Conservation (phyloP, 2,797 vertebrate genomes). For the Brotula barbata region DNA sequence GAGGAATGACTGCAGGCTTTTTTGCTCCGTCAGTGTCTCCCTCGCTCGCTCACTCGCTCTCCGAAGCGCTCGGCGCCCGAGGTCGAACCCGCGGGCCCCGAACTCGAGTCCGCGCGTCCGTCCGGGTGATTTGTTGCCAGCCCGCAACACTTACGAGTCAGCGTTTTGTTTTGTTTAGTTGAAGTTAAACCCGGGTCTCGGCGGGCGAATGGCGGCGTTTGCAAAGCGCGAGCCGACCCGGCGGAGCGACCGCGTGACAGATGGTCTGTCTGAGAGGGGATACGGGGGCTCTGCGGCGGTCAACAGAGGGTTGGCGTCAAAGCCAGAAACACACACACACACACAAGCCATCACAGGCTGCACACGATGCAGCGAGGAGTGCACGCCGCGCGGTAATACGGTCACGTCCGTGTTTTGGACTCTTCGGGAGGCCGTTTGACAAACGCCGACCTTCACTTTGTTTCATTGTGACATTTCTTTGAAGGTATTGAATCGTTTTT, state of each 20-base stretch:
- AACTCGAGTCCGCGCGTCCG: no score
- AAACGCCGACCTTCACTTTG: conserved; percentile 34
- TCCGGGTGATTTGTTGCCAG: not conserved
- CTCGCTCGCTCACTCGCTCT: conserved; percentile 15
- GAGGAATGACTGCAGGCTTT: conserved; percentile 76
- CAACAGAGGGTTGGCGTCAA: conserved; percentile 50
- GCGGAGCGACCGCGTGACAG: conserved; percentile 51
- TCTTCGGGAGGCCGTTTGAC: conserved; percentile 3
- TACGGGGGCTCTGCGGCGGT: conserved; percentile 42
- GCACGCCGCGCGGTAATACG: not conserved
- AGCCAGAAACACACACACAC: conserved; percentile 15
- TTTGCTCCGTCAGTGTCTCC: conserved; percentile 48
- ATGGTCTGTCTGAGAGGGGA: conserved; percentile 62
- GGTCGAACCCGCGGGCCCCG: no score
- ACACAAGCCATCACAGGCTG: not conserved
- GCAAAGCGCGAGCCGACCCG: conserved; percentile 52
- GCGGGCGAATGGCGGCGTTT: conserved; percentile 39
- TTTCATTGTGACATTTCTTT: conserved; percentile 37
- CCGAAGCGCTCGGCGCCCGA: conserved; percentile 23
- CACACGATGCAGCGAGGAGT: not conserved
- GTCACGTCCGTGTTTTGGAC: conserved; percentile 6
- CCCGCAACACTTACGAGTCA: conserved; percentile 29
- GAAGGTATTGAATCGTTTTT: conserved; percentile 29
- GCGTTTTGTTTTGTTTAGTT: conserved; percentile 10
- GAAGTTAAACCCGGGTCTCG: conserved; percentile 3